Evolutionary conservation across 2,797 vertebrate genomes (phyloP).

Genomic region (Sylvilagus floridanus): DNA sequence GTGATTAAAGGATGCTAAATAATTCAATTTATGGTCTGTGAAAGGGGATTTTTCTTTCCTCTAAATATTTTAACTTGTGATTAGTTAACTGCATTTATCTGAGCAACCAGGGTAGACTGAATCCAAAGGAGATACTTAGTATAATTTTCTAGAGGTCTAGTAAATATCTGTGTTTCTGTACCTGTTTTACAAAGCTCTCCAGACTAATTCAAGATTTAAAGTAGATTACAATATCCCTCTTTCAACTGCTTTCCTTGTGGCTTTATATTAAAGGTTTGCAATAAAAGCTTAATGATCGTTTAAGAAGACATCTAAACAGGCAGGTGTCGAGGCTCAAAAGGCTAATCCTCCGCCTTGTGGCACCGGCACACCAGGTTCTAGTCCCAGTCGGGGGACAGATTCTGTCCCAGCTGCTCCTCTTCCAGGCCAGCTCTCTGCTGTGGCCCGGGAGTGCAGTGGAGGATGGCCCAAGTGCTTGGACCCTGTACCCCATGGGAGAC

Average conservation of each 20-base stretch:
- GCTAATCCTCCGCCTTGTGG: too few relatives aligned
- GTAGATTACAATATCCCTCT: background rate
- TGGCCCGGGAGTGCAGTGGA: too few relatives aligned
- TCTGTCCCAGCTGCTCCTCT: too few relatives aligned
- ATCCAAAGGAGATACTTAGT: slow-evolving; percentile 9
- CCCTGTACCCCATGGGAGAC: too few relatives aligned
- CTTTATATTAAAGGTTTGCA: slow-evolving; percentile 6
- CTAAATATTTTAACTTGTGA: background rate
- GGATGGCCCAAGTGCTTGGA: too few relatives aligned
- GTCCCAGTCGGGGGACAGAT: too few relatives aligned
- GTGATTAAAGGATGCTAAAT: background rate
- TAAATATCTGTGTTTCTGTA: background rate
- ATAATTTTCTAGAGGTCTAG: background rate
- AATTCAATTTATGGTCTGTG: background rate
- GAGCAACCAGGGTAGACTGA: background rate
- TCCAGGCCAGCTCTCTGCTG: too few relatives aligned
- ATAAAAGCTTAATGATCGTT: slow-evolving; percentile 18
- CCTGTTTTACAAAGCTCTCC: background rate
- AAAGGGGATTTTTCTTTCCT: background rate
- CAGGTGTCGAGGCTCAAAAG: too few relatives aligned
- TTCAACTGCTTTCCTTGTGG: slow-evolving; percentile 9
- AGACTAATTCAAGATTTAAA: slow-evolving; percentile 39
- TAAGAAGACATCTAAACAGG: slow-evolving; percentile 17
- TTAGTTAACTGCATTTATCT: background rate
- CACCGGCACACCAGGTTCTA: too few relatives aligned